Percentiles rank a stretch among this genome's conserved stretches.
Evolutionary conservation across 2,888 invertebrate species (phyloP).

Genomic region (Epinotia ramella): DNA sequence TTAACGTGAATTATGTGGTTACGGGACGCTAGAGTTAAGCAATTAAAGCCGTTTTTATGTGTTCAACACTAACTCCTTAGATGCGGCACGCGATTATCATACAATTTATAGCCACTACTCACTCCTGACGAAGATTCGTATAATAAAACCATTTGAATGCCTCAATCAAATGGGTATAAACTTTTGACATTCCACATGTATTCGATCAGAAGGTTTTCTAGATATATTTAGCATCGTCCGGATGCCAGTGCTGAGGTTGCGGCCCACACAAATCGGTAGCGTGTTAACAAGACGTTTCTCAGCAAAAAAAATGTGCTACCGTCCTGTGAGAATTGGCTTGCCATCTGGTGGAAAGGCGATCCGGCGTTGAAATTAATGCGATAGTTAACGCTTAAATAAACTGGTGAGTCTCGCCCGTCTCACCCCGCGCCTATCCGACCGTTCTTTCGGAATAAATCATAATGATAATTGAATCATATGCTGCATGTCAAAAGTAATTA

Average conservation of each 20-base stretch:
- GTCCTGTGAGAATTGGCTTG: conserved; percentile 71
- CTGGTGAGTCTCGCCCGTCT: conserved; percentile 61
- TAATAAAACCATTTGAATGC: conserved; percentile 48
- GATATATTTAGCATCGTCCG: conserved; percentile 49
- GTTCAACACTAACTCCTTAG: conserved; percentile 67
- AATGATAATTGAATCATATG: conserved; percentile 85
- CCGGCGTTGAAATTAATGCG: conserved; percentile 70
- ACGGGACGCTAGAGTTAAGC: conserved; percentile 75
- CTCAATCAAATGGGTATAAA: conserved; percentile 33
- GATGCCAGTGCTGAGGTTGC: conserved; percentile 49
- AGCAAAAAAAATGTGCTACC: conserved; percentile 65
- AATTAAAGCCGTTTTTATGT: conserved; percentile 78
- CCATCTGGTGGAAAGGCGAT: conserved; percentile 77
- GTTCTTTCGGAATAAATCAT: conserved; percentile 80
- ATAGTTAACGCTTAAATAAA: conserved; percentile 81
- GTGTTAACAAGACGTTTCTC: conserved; percentile 62
- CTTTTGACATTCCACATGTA: conserved; percentile 25
- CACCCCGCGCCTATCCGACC: conserved; percentile 58
- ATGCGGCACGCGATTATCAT: conserved; percentile 73
- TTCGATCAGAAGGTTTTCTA: conserved; percentile 37
- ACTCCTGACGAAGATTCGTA: conserved; percentile 60
- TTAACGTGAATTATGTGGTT: conserved; percentile 75
- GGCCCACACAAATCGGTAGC: conserved; percentile 74
- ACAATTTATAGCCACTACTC: conserved; percentile 69
- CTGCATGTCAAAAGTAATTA: conserved; percentile 85